These are phyloP conservation scores for Stigmatopora nigra DNA, from an alignment of 2,113 vertebrate genomes.

Conservation along the genomic window DNA sequence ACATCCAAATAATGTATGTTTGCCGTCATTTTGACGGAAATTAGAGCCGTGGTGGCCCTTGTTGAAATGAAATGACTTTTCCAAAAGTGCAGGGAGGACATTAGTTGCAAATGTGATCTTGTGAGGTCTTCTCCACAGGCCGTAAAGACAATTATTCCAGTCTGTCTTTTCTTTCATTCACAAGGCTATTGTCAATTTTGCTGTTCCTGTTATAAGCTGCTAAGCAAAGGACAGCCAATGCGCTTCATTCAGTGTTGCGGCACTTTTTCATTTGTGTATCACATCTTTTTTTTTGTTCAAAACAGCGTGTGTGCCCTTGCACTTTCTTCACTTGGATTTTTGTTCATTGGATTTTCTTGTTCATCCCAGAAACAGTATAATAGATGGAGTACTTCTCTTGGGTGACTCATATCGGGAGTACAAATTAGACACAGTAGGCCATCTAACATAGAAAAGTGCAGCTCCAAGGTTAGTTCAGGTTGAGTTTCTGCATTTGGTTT, in stretches of 20 bases:
- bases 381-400: background rate
- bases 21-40: background rate
- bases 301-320: background rate
- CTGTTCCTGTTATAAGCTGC: constrained; percentile 27
- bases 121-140: constrained; percentile 35
- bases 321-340: constrained; percentile 1
- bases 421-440: background rate
- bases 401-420: background rate
- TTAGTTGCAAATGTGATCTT: constrained; percentile 37
- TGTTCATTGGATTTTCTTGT: constrained; percentile 5
- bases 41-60: background rate
- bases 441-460: background rate
- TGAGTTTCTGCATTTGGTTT: background rate
- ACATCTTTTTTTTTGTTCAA: constrained; percentile 6
- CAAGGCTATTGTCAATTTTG: constrained; percentile 34
- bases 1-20: background rate
- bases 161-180: constrained; percentile 44
- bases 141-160: constrained; percentile 45
- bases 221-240: constrained; percentile 21
- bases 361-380: background rate
- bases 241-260: constrained; percentile 5
- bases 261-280: constrained; percentile 17
- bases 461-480: background rate
- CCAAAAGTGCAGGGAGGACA: constrained; percentile 19
- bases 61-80: constrained; percentile 27